Evolutionary conservation across 2,888 invertebrate genomes (phyloP).

Genomic region (Metellina segmentata): DNA sequence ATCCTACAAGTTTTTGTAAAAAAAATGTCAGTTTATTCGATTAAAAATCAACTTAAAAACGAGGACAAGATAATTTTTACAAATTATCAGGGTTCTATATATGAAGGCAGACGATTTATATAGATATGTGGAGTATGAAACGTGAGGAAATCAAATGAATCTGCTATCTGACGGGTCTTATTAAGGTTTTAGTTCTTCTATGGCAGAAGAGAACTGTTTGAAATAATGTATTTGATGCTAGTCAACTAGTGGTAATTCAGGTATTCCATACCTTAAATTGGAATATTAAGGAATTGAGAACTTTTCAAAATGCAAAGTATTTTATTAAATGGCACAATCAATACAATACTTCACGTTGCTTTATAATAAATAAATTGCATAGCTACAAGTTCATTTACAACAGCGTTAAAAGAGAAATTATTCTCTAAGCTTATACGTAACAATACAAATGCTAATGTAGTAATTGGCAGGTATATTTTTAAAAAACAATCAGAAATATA

Average conservation of each 20-base stretch:
- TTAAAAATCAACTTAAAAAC: too few relatives aligned
- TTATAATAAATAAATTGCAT: not conserved
- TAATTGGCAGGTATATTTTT: not conserved
- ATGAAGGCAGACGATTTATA: not conserved
- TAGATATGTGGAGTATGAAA: not conserved
- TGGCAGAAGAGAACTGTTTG: not conserved
- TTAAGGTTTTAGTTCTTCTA: not conserved
- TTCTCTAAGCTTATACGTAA: constrained; percentile 4
- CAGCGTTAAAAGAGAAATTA: not conserved
- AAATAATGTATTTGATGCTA: too few relatives aligned
- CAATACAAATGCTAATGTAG: not conserved
- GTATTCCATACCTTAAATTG: too few relatives aligned
- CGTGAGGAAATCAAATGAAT: not conserved
- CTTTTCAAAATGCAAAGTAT: constrained; percentile 9
- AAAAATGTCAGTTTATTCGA: too few relatives aligned
- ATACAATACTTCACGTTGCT: not conserved
- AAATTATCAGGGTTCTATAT: too few relatives aligned
- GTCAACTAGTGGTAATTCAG: too few relatives aligned
- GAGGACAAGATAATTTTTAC: too few relatives aligned
- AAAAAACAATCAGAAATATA: too few relatives aligned
- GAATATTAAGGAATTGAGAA: not conserved
- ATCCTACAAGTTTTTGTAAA: too few relatives aligned
- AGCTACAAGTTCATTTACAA: not conserved
- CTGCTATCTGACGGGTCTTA: too few relatives aligned
- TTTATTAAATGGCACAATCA: constrained; percentile 37